Percentiles rank a stretch among this genome's conserved stretches.
phyloP scores from a whole-genome alignment of 2,113 vertebrate genomes.

The Tragelaphus buxtoni region DNA sequence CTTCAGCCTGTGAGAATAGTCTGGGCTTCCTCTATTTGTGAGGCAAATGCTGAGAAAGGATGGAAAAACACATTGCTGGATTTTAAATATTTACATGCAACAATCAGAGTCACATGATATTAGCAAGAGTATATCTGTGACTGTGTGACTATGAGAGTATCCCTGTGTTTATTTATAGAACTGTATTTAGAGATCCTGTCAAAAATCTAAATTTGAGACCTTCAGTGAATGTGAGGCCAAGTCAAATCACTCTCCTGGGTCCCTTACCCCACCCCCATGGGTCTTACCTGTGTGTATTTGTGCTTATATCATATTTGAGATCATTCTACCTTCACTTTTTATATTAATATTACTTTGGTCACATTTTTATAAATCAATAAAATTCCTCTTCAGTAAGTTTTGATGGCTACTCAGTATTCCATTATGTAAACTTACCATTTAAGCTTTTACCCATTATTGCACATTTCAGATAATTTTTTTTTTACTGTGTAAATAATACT shows the following conservation, averaged over 20 bases:
- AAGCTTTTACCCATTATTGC: neutral
- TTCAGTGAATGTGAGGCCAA: neutral
- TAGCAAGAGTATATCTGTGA: neutral
- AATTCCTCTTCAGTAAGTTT: neutral
- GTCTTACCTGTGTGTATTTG: neutral
- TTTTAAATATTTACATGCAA: neutral
- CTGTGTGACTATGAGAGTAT: neutral
- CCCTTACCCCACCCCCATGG: no score
- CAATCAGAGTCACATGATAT: neutral
- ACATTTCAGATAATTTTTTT: neutral
- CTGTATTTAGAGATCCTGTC: neutral
- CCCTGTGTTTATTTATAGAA: neutral
- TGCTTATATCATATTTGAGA: neutral
- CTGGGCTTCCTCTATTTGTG: neutral
- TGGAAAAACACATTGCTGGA: neutral
- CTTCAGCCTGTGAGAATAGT: neutral
- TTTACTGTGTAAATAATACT: neutral
- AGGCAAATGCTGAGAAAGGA: neutral
- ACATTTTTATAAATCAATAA: neutral
- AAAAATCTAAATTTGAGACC: neutral
- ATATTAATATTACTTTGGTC: neutral
- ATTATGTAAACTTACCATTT: neutral
- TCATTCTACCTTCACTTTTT: neutral
- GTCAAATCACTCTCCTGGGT: neutral
- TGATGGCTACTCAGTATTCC: neutral